Conservation (phyloP, 2,888 invertebrate species). For the Timema cristinae region DNA sequence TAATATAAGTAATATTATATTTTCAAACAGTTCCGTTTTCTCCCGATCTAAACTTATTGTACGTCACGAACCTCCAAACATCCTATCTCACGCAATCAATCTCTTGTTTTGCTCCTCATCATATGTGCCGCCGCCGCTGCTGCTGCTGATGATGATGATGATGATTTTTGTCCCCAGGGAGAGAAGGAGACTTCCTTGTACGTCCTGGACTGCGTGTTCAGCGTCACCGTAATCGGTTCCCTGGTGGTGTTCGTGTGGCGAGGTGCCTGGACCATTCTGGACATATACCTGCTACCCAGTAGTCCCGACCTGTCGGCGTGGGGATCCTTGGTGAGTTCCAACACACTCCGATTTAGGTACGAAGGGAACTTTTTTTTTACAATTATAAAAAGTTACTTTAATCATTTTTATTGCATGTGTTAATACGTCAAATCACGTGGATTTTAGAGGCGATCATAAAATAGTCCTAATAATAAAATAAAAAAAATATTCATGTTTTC, state of each 20-base stretch:
- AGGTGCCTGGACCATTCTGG: constrained; percentile 78
- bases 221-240: constrained; percentile 77
- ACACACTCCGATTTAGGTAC: background rate
- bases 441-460: too few relatives aligned
- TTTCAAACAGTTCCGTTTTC: too few relatives aligned
- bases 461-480: too few relatives aligned
- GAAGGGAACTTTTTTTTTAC: too few relatives aligned
- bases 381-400: too few relatives aligned
- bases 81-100: background rate
- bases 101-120: background rate
- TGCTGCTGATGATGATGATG: background rate
- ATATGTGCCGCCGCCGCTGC: too few relatives aligned
- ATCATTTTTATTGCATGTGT: too few relatives aligned
- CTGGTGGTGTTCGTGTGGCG: constrained; percentile 87
- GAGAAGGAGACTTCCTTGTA: constrained; percentile 51
- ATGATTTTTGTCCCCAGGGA: constrained; percentile 32
- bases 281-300: constrained; percentile 73
- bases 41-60: too few relatives aligned
- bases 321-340: constrained; percentile 70
- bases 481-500: too few relatives aligned
- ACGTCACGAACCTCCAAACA: background rate
- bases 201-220: constrained; percentile 80
- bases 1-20: too few relatives aligned
- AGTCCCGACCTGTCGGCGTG: constrained; percentile 64
- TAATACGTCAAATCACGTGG: too few relatives aligned